Base-by-base conservation (phyloP, 2,113 vertebrate species). In the Vidua macroura region DNA sequence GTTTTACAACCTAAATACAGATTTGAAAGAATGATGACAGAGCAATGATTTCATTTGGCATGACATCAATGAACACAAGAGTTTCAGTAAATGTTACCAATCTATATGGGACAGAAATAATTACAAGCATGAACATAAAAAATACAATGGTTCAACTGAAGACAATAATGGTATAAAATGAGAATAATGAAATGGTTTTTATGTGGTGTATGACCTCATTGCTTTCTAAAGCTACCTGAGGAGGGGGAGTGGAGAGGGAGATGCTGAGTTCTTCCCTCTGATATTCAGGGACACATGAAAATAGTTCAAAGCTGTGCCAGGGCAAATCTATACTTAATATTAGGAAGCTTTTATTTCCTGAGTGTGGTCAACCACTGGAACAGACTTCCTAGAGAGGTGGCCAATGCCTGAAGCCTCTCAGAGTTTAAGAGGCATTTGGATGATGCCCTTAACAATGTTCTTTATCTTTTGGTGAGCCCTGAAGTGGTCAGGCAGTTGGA, bases 11-110 rank as follows among this genome's bases (percentile, higher is more conserved):
- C 60, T 75, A 90, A 77, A 27, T 74, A 56, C 79, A 92, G 82
- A 59, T 86, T 86, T 75, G 24, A n/a, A 48, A 75, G 48, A 70
- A 92, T 56, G 90, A 90, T 93, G 90, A 97, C 72, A 93, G 84
- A 95, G 64, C 72, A 88, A 39, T 92, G 82, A 86, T 94, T 94
- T 94, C 64, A 74, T 86, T 95, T 96, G 85, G 85, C 79, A 86
- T 88, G n/a, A 67, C 90, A 78, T 94, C 85, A 93, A 16, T 86
- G 76, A 90, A 60, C 60, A 67, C 11, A n/a, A n/a, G 44, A 63
- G 18, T 80, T 92, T 90, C 55, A 86, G 72, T 88, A 68, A 86
- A 72, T 16, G 31, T 93, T 93, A 88, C n/a, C 41, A 90, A 17
- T 87, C 46, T 80, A 11, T 69, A 53, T 30, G n/a, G 48, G 37